Evolutionary conservation across 2,113 vertebrate genomes (phyloP).

Genomic region (Ceyx melanurus): DNA sequence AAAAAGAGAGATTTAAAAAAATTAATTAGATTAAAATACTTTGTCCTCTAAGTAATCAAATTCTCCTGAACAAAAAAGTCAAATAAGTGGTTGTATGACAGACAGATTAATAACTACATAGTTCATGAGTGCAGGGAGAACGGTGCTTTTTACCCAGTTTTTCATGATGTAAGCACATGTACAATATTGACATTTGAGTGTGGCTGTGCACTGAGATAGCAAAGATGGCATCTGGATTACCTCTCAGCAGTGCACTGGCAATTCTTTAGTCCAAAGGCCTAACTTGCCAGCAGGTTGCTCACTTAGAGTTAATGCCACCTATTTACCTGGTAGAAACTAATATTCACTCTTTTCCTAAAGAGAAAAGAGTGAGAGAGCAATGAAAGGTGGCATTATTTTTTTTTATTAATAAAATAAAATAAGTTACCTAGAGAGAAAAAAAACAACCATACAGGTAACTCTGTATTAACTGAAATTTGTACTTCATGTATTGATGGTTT

Average conservation of each 20-base stretch:
- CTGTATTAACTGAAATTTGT: neutral
- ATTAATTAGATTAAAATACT: neutral
- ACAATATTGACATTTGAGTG: rapidly evolving
- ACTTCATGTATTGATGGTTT: neutral
- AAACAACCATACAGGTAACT: neutral
- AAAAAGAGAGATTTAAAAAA: neutral
- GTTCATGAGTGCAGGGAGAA: neutral
- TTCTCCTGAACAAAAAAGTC: neutral
- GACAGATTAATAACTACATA: neutral
- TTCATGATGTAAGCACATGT: neutral
- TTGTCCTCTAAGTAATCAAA: neutral
- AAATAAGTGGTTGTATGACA: neutral
- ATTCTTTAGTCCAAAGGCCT: neutral
- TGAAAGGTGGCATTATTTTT: neutral
- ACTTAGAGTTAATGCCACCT: neutral
- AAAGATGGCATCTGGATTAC: neutral
- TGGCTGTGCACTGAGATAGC: neutral
- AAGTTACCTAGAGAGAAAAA: neutral
- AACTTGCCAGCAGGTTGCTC: neutral
- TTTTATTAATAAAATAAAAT: neutral
- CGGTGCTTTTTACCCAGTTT: neutral
- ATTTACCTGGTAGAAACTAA: neutral
- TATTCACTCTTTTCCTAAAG: neutral
- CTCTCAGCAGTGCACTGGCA: neutral
- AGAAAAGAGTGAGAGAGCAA: neutral